Percentiles rank a stretch among this genome's conserved stretches.
Evolutionary conservation across 2,888 invertebrate species (phyloP).

Genomic region (Stenchaetothrips biformis): DNA sequence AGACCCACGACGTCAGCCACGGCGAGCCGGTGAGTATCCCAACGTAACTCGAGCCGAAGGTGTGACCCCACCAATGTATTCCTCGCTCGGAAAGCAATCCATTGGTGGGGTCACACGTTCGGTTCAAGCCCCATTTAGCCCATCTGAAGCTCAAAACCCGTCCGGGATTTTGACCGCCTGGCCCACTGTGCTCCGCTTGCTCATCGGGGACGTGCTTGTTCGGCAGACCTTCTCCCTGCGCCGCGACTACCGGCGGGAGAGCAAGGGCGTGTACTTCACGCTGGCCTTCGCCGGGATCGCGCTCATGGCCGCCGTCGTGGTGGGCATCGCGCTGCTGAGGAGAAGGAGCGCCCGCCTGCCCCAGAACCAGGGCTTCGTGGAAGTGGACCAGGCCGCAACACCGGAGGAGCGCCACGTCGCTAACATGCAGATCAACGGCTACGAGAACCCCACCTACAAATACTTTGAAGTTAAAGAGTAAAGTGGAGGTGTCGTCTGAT

Average conservation of each 20-base stretch:
- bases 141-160: too few relatives aligned
- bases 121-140: too few relatives aligned
- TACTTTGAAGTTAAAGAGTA: constrained; percentile 98
- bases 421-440: constrained; percentile 99
- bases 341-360: constrained; percentile 81
- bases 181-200: too few relatives aligned
- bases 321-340: constrained; percentile 83
- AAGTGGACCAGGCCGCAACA: constrained; percentile 90
- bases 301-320: constrained; percentile 79
- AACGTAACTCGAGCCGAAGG: too few relatives aligned
- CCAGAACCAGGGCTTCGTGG: constrained; percentile 86
- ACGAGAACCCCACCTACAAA: constrained; percentile 99
- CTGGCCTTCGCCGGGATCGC: constrained; percentile 89
- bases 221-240: constrained; percentile 70
- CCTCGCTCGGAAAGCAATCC: too few relatives aligned
- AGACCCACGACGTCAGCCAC: constrained; percentile 81
- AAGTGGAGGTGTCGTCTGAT: constrained; percentile 41
- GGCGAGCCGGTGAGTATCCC: constrained; percentile 81
- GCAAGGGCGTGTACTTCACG: constrained; percentile 83
- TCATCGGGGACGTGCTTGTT: constrained; percentile 32
- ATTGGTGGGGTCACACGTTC: too few relatives aligned
- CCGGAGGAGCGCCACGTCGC: constrained; percentile 98
- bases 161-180: too few relatives aligned
- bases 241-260: constrained; percentile 61
- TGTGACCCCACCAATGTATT: too few relatives aligned